Evolutionary conservation across 1,140 invertebrate species (phyloP).

Genomic region (Drosophila melanica): DNA sequence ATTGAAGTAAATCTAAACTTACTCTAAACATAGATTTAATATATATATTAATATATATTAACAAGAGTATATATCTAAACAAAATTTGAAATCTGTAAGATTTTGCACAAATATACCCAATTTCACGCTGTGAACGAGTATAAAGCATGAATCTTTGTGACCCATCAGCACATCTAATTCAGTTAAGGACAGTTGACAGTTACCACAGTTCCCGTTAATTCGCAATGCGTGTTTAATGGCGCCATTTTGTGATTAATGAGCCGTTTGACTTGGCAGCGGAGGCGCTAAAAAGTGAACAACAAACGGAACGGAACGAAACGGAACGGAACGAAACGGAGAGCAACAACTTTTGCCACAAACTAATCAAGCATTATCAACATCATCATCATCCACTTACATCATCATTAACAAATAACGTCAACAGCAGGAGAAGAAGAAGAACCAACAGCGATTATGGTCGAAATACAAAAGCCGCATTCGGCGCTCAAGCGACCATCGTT

Average conservation of each 20-base stretch:
- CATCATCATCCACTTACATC: conserved; percentile 11
- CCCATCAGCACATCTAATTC: conserved; percentile 63
- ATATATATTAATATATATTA: too few relatives aligned
- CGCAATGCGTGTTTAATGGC: conserved; percentile 58
- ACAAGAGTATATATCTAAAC: too few relatives aligned
- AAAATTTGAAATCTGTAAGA: too few relatives aligned
- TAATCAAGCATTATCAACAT: conserved; percentile 43
- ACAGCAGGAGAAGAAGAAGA: conserved; percentile 4
- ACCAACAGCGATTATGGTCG: conserved; percentile 65
- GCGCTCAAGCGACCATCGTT: conserved; percentile 76
- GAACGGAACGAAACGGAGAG: conserved; percentile 7
- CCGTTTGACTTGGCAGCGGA: conserved; percentile 58
- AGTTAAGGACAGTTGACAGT: conserved; percentile 27
- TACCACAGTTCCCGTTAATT: conserved; percentile 1
- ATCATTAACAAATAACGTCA: not conserved
- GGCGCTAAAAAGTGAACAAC: conserved; percentile 19
- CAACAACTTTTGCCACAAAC: conserved; percentile 34
- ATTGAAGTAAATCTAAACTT: too few relatives aligned
- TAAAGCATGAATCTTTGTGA: conserved; percentile 37
- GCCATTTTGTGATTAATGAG: conserved; percentile 71
- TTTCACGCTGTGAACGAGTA: too few relatives aligned
- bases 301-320: not conserved
- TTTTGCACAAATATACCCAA: too few relatives aligned
- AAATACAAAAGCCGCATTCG: conserved; percentile 83
- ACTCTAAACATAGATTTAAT: too few relatives aligned